Base-by-base conservation (phyloP, 1,140 invertebrate genomes). In the Bombyx mandarina region DNA sequence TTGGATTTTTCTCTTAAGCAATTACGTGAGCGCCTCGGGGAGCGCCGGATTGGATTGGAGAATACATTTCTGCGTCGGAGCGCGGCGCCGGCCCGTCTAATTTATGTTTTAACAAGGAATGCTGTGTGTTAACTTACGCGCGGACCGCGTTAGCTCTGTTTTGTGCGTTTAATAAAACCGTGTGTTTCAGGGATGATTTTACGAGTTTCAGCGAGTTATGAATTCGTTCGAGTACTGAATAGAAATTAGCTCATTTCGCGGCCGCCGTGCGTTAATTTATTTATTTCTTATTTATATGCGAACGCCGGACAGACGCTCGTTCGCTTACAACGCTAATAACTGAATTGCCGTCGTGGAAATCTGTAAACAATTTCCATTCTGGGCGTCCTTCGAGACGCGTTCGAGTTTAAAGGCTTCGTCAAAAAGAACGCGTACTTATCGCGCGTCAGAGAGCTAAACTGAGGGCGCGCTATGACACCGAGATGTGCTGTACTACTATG, bases 1-100 rank as follows among this genome's bases (percentile, higher is more conserved):
- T 87, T 85, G 82, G 84, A 87, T 87, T 87, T 87, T 87, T 87
- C 84, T 85, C 84, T 87, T 87, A 87, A 87, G 82, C 82, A 85
- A 87, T 87, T 87, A 87, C 79, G 73, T 53, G 62, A 57, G 62
- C 69, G 82, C 81, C 79, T 70, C 67, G 65, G 81, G 81, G 71
- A 73, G 61, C 69, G 70, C 61, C 69, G 70, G 77, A 82, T 81
- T 80, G 80, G 75, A 73, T 77, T 65, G 70, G 73, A 63, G 74
- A 70, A 72, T 73, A 79, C 62, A 77, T 77, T 78, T 75, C 71
- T 65, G 72, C 72, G 71, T 65, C 60, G 49, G 66, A 62, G 65
- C 57, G 65, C 68, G 47, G 45, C 54, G 54, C 54, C 49, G 22
- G 35, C 66, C 63, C 56, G 62, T 74, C 71, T 77, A 75, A 79